Base-by-base conservation (phyloP, 2,797 vertebrate genomes). In the Sebastes steindachneri region DNA sequence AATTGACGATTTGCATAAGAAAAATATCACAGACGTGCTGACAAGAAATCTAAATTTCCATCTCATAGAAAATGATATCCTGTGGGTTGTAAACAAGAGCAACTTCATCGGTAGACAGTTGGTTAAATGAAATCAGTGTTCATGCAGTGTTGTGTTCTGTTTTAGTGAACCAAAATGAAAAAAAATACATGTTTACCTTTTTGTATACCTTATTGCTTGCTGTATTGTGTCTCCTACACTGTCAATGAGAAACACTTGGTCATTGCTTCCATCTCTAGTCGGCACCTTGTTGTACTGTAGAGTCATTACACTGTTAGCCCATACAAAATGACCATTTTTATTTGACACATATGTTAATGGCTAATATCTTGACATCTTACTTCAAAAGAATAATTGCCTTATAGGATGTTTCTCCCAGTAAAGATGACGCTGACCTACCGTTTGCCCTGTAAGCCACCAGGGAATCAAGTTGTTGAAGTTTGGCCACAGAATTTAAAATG, bases 251-350 rank as follows among this genome's bases (percentile, higher is more conserved):
- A 82, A 83, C 63, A 74, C 7, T 57, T 25, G 9, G 69, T 69
- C 66, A 68, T 68, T 76, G 31, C 66, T 77, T 80, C 33, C 54
- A 75, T 86, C 71, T 62, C 77, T 82, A 68, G 72, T 73, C 28
- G 51, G 85, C 86, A 90, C 79, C 77, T 89, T 84, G 77, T 60
- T 55, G 66, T 87, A 83, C 79, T 82, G 77, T 85, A 55, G 63
- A 88, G 91, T 95, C 86, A 23, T 83, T 37, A 88, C 87, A 93
- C 91, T 93, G 89, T 85, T 74, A 35, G 29, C n/a, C 58, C 67
- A 21, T 80, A 80, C 37, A 70, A 33, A 73, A 65, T 25, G 9
- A 75, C 11, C 8, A 14, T 5, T 9, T 70, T 80, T 48, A 75
- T 82, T 82, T 82, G 51, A 75, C 21, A 41, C 25, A 28, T n/a